Conservation (phyloP, 2,113 vertebrate species). For the Noturus placidus region DNA sequence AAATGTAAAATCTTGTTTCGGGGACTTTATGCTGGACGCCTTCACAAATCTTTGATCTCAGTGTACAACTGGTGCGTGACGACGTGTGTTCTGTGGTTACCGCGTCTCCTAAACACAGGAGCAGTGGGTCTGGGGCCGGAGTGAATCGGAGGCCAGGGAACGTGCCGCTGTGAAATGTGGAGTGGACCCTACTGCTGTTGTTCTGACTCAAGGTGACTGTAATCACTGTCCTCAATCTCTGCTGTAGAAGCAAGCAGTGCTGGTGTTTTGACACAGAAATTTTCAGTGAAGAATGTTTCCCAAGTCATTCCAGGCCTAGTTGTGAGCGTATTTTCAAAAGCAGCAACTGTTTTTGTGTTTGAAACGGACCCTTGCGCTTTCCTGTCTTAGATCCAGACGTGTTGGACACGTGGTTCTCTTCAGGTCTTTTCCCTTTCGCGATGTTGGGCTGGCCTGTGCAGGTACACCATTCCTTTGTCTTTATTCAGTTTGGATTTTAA, state of each 20-base stretch:
- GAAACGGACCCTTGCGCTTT: background rate
- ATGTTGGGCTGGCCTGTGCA: constrained; percentile 88
- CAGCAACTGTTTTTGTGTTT: background rate
- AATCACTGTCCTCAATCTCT: background rate
- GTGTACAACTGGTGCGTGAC: background rate
- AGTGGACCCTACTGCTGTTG: constrained; percentile 64
- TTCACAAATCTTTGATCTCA: background rate
- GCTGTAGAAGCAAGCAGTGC: background rate
- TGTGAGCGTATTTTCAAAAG: background rate
- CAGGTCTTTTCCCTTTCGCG: constrained; percentile 86
- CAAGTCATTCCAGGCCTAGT: background rate
- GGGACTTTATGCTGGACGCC: background rate
- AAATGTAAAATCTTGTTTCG: too few relatives aligned
- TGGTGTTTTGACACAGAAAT: background rate
- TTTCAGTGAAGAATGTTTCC: background rate
- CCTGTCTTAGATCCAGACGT: constrained; percentile 80
- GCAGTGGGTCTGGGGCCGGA: constrained; percentile 79
- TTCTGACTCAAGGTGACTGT: constrained; percentile 74
- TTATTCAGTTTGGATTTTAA: background rate
- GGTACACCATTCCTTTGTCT: constrained; percentile 57
- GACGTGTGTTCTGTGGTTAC: background rate
- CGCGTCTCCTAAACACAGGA: constrained; percentile 63
- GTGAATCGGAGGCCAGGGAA: constrained; percentile 75
- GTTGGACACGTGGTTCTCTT: constrained; percentile 92
- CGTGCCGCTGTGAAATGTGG: constrained; percentile 73